Conservation (phyloP, 2,113 vertebrate genomes). For the Antechinus flavipes region DNA sequence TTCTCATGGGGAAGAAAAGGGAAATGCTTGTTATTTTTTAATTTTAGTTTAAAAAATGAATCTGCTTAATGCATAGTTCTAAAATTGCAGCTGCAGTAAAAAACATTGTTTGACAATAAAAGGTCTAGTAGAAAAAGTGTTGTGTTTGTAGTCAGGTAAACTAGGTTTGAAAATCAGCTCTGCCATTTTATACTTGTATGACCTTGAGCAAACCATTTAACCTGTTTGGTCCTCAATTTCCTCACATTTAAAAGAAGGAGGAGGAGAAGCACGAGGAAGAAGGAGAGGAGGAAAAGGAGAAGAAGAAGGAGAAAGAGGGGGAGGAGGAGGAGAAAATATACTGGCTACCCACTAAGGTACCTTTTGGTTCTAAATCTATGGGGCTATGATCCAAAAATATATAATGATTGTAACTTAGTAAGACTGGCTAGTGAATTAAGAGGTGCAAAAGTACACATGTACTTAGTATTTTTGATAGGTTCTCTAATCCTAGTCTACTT, state of each 20-base stretch:
- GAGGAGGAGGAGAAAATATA: not conserved
- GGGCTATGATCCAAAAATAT: not conserved
- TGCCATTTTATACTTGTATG: not conserved
- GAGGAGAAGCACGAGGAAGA: no score
- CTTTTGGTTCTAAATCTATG: not conserved
- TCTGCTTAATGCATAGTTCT: not conserved
- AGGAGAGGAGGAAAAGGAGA: not conserved
- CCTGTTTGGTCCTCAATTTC: not conserved
- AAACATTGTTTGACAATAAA: not conserved
- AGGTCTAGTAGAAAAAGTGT: not conserved
- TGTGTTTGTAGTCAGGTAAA: not conserved
- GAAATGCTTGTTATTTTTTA: not conserved
- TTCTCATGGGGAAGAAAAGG: not conserved
- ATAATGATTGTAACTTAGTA: not conserved
- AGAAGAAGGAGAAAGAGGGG: not conserved
- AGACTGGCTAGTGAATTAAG: slow-evolving; percentile 7
- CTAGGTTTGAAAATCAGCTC: not conserved
- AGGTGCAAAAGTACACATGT: slow-evolving; percentile 9
- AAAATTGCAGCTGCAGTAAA: not conserved
- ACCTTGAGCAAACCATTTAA: not conserved
- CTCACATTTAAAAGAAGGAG: not conserved
- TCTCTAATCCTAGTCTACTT: slow-evolving; percentile 37
- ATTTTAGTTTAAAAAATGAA: not conserved
- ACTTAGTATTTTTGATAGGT: slow-evolving; percentile 20
- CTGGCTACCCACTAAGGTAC: not conserved